Conservation (phyloP, 2,888 invertebrate species). For the Cheilosia scutellata region DNA sequence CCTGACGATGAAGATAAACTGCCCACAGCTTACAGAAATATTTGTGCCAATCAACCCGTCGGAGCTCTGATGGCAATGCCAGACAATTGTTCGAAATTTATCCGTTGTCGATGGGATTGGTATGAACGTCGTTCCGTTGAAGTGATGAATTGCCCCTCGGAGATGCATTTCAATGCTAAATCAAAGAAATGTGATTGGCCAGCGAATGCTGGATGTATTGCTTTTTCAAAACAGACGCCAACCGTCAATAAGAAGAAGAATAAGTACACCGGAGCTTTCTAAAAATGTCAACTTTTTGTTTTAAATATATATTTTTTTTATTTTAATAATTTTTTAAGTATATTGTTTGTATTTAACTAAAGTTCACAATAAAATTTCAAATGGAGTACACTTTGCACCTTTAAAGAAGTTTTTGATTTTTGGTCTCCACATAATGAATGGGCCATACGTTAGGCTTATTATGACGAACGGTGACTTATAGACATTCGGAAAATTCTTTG, state of each 20-base stretch:
- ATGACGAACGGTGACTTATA: too few relatives aligned
- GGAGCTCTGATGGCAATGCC: constrained; percentile 78
- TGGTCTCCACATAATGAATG: background rate
- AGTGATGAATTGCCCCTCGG: constrained; percentile 52
- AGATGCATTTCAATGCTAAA: constrained; percentile 67
- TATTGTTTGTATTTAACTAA: background rate
- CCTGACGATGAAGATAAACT: background rate
- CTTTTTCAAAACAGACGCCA: background rate
- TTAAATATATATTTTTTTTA: background rate
- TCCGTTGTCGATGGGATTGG: constrained; percentile 69
- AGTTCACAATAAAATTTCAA: constrained; percentile 6
- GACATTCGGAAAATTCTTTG: too few relatives aligned
- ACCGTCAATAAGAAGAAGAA: constrained; percentile 7
- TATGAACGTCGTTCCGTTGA: constrained; percentile 54
- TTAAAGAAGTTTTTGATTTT: background rate
- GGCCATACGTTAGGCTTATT: too few relatives aligned
- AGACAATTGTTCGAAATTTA: constrained; percentile 78
- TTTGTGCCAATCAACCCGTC: constrained; percentile 77
- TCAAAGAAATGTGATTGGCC: constrained; percentile 73
- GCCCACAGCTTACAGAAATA: constrained; percentile 24
- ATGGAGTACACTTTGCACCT: constrained; percentile 14
- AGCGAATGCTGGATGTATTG: constrained; percentile 61
- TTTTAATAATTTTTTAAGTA: background rate
- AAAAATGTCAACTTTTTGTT: background rate
- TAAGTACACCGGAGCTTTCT: background rate